Base-by-base conservation (phyloP, 2,113 vertebrate species). In the Butastur rufipennis region DNA sequence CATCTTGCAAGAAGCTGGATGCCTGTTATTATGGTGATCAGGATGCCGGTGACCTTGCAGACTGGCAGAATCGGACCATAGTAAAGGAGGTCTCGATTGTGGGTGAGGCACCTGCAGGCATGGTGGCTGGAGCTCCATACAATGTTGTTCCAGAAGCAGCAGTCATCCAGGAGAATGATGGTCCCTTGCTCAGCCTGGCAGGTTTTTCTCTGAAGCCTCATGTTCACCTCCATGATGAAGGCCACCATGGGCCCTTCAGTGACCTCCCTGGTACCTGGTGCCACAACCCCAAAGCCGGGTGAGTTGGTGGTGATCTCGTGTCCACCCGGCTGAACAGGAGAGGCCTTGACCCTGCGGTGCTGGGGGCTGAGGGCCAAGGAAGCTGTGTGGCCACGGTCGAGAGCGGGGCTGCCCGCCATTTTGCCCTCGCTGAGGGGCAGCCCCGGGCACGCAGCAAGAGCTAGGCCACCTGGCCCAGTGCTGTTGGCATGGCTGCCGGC, bases 281-380 rank as follows among this genome's bases (percentile, higher is more conserved):
- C 34, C 29, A 8, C 4, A 0, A 36, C 21, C 53, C 29, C 26
- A 18, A 8, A 42, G 11, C 36, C 42, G 7, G 25, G 22, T 4
- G 65, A 16, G 63, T 10, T 43, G 23, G 15, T 15, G 63, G 40
- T 5, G 58, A 20, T 3, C 34, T 15, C 3, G 3, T 16, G 29
- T 16, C 50, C n/a, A 2, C 20, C 36, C 48, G 0, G 34, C 43
- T 36, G 50, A 65, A 62, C 50, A 18, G 29, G 10, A 53, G 38
- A 4, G 19, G 18, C 50, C 13, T 63, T 1, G 0, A 19, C 50
- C 10, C 16, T 9, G 52, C 1, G 0, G 25, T 1, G 0, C 25
- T 6, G 53, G 18, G 25, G 3, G 25, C 47, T 7, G 47, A 22
- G 32, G 42, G 45, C 70, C 10, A 1, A 1, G 52, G 65, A 11